These are phyloP conservation scores for Alosa alosa DNA, from an alignment of 2,113 vertebrate species.

Conservation along the genomic window DNA sequence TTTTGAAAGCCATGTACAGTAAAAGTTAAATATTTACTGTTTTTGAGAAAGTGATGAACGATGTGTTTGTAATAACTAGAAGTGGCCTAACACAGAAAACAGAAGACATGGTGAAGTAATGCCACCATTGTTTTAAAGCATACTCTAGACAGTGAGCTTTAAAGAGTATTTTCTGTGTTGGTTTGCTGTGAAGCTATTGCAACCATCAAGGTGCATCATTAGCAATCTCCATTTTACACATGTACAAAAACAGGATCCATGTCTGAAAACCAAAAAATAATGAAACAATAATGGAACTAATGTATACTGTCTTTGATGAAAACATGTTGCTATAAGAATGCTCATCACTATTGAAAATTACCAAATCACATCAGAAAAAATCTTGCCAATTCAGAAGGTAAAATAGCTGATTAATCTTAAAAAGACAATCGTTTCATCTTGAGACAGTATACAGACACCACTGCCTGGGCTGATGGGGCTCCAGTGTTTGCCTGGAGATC, in stretches of 20 bases:
- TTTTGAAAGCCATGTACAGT: conserved; percentile 19
- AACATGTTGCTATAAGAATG: not conserved
- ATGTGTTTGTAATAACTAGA: not conserved
- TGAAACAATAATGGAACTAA: not conserved
- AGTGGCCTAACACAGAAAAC: not conserved
- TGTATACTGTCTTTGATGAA: conserved; percentile 31
- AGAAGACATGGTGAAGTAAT: not conserved
- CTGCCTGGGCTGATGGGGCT: not conserved
- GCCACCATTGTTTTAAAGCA: not conserved
- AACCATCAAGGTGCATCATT: too few relatives aligned
- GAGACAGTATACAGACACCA: conserved; percentile 29
- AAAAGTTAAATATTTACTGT: not conserved
- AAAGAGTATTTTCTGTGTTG: not conserved
- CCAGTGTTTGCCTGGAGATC: not conserved
- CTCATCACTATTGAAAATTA: too few relatives aligned
- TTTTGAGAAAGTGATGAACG: not conserved
- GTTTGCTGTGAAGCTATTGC: too few relatives aligned
- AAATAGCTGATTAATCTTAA: not conserved
- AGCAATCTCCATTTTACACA: too few relatives aligned
- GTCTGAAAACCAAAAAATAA: not conserved
- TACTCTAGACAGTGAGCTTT: not conserved
- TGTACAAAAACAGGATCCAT: not conserved
- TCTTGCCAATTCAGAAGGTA: too few relatives aligned
- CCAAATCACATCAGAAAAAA: too few relatives aligned
- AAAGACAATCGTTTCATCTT: conserved; percentile 21